phyloP scores from a whole-genome alignment of 2,888 invertebrate species.

The Conistra vaccinii region DNA sequence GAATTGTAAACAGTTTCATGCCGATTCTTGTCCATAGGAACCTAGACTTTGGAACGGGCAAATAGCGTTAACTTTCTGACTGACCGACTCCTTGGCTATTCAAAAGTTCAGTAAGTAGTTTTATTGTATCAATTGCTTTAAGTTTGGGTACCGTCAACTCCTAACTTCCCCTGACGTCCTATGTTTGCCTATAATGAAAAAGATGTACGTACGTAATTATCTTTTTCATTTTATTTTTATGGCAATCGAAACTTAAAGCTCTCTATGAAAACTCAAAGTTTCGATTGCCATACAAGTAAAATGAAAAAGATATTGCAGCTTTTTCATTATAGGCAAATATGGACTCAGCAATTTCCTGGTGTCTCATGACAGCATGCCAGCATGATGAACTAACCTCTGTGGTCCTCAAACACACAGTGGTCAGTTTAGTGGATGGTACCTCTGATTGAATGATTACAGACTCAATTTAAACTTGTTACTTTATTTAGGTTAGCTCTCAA shows the following conservation, averaged over 20 bases:
- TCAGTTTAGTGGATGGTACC: not conserved
- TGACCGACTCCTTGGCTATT: not conserved
- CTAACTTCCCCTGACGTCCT: no score
- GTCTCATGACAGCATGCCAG: no score
- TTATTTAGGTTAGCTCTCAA: conserved; percentile 47
- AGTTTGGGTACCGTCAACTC: not conserved
- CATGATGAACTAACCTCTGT: no score
- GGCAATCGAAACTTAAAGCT: no score
- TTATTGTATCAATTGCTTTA: not conserved
- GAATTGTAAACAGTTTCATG: not conserved
- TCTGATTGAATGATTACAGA: conserved; percentile 43
- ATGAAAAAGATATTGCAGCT: no score
- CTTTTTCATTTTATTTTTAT: no score
- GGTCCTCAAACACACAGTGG: no score
- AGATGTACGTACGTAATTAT: no score
- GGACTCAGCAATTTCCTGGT: not conserved
- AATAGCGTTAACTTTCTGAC: not conserved
- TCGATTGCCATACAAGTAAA: no score
- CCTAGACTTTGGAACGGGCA: not conserved
- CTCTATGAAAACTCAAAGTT: no score
- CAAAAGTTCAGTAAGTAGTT: not conserved
- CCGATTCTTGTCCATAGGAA: not conserved
- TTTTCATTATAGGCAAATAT: no score
- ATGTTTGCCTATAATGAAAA: no score
- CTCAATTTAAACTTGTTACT: conserved; percentile 37